Base-by-base conservation (phyloP, 2,888 invertebrate genomes). In the Athalia rosae region DNA sequence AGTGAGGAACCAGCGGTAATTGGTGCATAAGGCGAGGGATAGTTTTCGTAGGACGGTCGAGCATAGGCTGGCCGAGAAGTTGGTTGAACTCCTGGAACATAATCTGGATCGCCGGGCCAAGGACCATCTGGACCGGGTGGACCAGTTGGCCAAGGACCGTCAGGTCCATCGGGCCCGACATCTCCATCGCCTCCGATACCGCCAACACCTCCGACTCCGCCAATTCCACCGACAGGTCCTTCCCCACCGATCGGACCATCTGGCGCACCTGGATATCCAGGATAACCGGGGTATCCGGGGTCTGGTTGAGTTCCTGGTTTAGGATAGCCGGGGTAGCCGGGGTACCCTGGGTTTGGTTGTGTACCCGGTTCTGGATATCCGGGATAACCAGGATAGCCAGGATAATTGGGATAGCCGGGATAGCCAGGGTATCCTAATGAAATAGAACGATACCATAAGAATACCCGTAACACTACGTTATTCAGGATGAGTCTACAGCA, bases 41-140 rank as follows among this genome's bases (percentile, higher is more conserved):
- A 56, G 66, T 41, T 41, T 47, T 58, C 45, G 28, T 53, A 67
- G 53, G 58, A 4, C 28, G n/a, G 63, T 45, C 15, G n/a, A 9
- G 45, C 4, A 59, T 58, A 77, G 53, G 58, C 9, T 64, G 69
- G 28, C 8, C 62, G 50, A 5, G 47, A 11, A 8, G 58, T 63
- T 58, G 76, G 64, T 48, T 50, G 64, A 3, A n/a, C 13, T 43
- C 58, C 80, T 4, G 85, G 79, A n/a, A 84, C 79, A 50, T 87
- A 85, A 8, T 86, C 88, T 15, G 90, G 89, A 77, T 88, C 87
- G 4, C 90, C 90, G 11, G 89, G 88, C 83, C 89, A 86, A 48
- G 90, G 87, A 3, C 86, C 86, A 66, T 88, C 83, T 1, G 87
- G 88, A 6, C 88, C 88, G 0, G 88, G 87, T 3, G 86, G 84